Base-by-base conservation (phyloP, 2,888 invertebrate genomes). In the Clitarchus hookeri region DNA sequence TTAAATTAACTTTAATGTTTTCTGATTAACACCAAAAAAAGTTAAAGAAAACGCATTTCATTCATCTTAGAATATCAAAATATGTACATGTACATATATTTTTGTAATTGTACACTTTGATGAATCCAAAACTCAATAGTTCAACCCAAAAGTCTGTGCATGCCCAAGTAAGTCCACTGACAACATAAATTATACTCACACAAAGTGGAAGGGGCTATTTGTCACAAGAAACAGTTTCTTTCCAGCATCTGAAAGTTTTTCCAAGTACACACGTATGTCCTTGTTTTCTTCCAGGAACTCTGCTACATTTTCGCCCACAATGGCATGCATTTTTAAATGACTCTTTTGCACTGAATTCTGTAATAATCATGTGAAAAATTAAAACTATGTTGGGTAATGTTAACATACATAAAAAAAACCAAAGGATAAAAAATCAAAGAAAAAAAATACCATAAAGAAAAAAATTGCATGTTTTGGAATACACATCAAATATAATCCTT, bases 201-300 rank as follows among this genome's bases (percentile, higher is more conserved):
- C 98, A 93, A 99, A 99, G 90, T 96, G 96, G 91, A 95, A 98
- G 0, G 98, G 98, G 91, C 98, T 98, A 91, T 99, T 99, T 16
- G 99, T 99, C 23, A 99, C 98, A 86, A 99, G 93, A 91, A 99
- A 99, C 88, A 98, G 93, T 91, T 97, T 97, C 91, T 98, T 99
- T 77, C 95, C 94, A 48, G 95, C 94, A 0, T 93, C 92, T 88
- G 94, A 93, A 19, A 99, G 92, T 89, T 95, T 94, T 88, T 96
- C 93, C 89, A 99, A 95, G 90, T 97, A 97, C 86, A 92, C 93
- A 87, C 94, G 93, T 85, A 98, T 92, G 86, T 95, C 94, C 26
- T 94, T 93, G 90, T 97, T 96, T 16, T 94, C 94, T 90, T 97
- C 95, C 87, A 98, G 94, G 90, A 96, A 98, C 88, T 96, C 95